Conservation (phyloP, 2,113 vertebrate species). For the Nycticryphes semicollaris region DNA sequence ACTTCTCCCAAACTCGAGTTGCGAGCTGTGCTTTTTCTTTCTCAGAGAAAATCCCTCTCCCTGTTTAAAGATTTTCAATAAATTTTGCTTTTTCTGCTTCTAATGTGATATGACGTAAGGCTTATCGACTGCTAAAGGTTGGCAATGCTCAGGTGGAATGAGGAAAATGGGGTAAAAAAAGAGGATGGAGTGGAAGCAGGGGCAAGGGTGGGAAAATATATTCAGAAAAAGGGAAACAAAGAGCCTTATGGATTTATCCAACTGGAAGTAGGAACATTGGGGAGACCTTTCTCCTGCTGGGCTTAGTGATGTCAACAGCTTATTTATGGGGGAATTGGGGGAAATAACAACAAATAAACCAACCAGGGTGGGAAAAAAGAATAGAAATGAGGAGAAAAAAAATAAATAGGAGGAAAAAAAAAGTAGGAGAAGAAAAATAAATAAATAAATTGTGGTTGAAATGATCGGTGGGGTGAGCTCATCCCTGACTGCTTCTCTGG, state of each 20-base stretch:
- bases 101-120: neutral
- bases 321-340: neutral
- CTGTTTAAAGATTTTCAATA: neutral
- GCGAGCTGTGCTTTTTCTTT: neutral
- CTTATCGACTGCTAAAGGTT: neutral
- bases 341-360: constrained; percentile 3
- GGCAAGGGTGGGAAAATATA: neutral
- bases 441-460: neutral
- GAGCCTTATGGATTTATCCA: neutral
- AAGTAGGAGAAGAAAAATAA: neutral
- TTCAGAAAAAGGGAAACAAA: neutral
- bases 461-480: neutral
- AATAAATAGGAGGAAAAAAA: neutral
- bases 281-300: neutral
- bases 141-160: neutral
- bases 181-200: neutral
- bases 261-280: neutral
- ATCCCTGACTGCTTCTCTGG: neutral
- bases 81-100: neutral
- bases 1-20: neutral
- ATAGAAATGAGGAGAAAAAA: neutral
- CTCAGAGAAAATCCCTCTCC: neutral
- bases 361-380: neutral
- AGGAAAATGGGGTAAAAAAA: neutral
- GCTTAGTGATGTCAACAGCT: neutral